These are phyloP conservation scores for Phalacrocorax pelagicus DNA, from an alignment of 2,113 vertebrate species.

Conservation along the genomic window DNA sequence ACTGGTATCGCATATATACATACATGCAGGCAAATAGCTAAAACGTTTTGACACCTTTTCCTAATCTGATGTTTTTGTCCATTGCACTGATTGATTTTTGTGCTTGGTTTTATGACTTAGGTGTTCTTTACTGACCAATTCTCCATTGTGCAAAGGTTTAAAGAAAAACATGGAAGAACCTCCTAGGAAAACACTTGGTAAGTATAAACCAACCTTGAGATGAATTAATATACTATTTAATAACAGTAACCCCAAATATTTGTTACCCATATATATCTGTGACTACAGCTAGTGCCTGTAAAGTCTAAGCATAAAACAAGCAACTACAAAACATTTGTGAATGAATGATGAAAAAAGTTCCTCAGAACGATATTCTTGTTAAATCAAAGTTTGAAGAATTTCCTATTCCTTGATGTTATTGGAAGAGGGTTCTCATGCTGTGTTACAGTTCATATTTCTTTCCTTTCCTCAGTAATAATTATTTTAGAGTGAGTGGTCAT, in stretches of 20 bases:
- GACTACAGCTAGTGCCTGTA: not conserved
- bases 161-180: constrained; percentile 45
- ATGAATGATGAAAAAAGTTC: not conserved
- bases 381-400: not conserved
- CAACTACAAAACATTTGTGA: not conserved
- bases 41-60: not conserved
- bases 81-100: not conserved
- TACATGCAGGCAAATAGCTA: not conserved
- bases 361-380: not conserved
- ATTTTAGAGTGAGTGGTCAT: not conserved
- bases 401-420: not conserved
- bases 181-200: constrained; percentile 71
- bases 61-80: not conserved
- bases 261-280: too few relatives aligned
- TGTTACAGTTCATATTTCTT: not conserved
- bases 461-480: not conserved
- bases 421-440: not conserved
- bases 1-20: not conserved
- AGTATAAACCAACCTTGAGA: not conserved
- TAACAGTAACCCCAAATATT: not conserved
- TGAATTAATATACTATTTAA: not conserved
- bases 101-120: constrained; percentile 70
- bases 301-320: not conserved
- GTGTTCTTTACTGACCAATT: constrained; percentile 71
- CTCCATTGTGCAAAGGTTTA: constrained; percentile 75